phyloP scores from a whole-genome alignment of 2,888 invertebrate genomes.

The Microchrysa polita region DNA sequence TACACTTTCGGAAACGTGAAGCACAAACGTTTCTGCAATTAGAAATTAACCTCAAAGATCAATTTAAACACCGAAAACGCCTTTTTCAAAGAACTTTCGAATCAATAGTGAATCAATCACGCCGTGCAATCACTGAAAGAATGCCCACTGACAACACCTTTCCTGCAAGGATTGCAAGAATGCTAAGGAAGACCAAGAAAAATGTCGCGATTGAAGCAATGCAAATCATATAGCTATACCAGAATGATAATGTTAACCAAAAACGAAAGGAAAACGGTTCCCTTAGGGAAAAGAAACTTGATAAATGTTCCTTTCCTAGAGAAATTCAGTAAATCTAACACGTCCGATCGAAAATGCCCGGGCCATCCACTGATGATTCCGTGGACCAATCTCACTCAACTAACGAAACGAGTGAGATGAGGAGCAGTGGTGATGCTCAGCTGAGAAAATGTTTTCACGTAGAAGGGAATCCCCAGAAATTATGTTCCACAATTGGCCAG shows the following conservation, averaged over 20 bases:
- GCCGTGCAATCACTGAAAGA: not conserved
- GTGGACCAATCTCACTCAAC: conserved; percentile 44
- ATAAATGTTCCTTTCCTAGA: conserved; percentile 14
- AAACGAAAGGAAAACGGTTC: conserved; percentile 7
- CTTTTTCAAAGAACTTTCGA: conserved; percentile 24
- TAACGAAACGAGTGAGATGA: conserved; percentile 28
- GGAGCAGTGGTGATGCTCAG: conserved; percentile 32
- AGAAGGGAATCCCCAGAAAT: conserved; percentile 41
- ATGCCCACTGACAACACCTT: not conserved
- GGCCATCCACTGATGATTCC: conserved; percentile 43
- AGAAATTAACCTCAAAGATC: not conserved
- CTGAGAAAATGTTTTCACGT: conserved; percentile 42
- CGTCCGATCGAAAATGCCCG: conserved; percentile 45
- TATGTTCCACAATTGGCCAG: conserved; percentile 32
- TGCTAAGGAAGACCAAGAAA: not conserved
- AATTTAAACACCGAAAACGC: conserved; percentile 23
- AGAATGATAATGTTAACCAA: conserved; percentile 13
- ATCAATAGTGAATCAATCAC: conserved; percentile 43
- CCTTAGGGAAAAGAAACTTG: conserved; percentile 8
- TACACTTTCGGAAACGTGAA: too few species aligned
- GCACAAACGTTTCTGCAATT: too few species aligned
- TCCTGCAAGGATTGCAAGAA: too few species aligned
- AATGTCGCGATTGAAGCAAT: not conserved
- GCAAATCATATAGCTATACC: not conserved
- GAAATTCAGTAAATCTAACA: conserved; percentile 13